phyloP scores from a whole-genome alignment of 2,888 invertebrate species.

The Dyspetes luteomarginatus region DNA sequence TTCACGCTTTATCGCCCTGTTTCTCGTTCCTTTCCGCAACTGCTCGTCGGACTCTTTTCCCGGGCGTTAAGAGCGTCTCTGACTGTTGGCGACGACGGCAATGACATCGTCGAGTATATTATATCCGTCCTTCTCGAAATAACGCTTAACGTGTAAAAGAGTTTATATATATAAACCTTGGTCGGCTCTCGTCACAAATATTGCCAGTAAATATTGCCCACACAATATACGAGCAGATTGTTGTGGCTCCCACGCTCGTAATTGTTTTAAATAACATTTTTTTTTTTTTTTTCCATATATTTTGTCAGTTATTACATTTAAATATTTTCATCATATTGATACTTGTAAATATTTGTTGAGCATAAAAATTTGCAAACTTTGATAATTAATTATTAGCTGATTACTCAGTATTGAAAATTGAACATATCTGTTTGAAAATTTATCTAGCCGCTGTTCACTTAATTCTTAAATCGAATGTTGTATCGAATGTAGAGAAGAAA shows the following conservation, averaged over 20 bases:
- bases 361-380: no score
- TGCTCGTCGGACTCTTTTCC: constrained; percentile 11
- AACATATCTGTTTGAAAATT: no score
- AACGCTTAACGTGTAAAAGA: constrained; percentile 4
- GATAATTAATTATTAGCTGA: no score
- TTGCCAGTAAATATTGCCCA: background rate
- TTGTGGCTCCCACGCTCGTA: background rate
- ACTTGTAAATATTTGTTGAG: no score
- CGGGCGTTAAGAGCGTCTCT: constrained; percentile 20
- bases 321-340: no score
- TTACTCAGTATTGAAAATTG: no score
- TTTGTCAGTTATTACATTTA: no score
- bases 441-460: no score
- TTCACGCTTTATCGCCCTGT: constrained; percentile 19
- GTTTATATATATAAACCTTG: background rate
- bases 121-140: constrained; percentile 29
- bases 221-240: background rate
- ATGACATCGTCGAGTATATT: constrained; percentile 29
- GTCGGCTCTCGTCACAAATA: background rate
- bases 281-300: no score
- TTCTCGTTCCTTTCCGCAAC: constrained; percentile 9
- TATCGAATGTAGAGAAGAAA: no score
- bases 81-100: constrained; percentile 5
- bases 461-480: no score
- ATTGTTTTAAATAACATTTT: background rate